These are phyloP conservation scores for Ceriagrion tenellum DNA, from an alignment of 2,888 invertebrate genomes.

Conservation along the genomic window DNA sequence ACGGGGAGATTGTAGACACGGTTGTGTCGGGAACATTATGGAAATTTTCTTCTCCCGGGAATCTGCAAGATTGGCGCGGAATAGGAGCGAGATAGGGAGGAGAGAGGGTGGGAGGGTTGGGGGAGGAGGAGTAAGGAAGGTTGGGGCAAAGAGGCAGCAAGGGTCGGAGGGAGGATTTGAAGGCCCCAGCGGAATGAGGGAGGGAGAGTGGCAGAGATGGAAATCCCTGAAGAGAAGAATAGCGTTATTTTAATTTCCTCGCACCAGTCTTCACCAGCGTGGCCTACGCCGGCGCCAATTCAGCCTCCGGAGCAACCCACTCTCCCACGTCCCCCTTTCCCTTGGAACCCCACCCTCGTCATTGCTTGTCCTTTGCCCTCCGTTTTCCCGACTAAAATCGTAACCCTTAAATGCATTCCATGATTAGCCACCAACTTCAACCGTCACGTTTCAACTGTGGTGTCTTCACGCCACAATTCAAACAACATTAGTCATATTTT, in stretches of 20 bases:
- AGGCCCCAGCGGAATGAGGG: not conserved
- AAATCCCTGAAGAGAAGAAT: constrained; percentile 19
- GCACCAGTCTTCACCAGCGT: not conserved
- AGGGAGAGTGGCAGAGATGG: not conserved
- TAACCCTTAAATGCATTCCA: too few relatives aligned
- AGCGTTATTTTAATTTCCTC: constrained; percentile 61
- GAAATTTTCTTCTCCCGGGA: constrained; percentile 61
- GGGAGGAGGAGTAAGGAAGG: not conserved
- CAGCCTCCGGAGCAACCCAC: not conserved
- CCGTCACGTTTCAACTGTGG: too few relatives aligned
- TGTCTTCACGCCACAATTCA: too few relatives aligned
- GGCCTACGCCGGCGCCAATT: not conserved
- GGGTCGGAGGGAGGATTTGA: not conserved
- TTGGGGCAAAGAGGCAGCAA: too few relatives aligned
- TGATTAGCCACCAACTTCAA: too few relatives aligned
- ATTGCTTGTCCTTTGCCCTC: not conserved
- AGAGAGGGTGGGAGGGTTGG: not conserved
- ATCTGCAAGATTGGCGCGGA: constrained; percentile 59
- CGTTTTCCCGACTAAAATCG: too few relatives aligned
- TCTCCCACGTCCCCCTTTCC: not conserved
- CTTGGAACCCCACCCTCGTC: too few relatives aligned
- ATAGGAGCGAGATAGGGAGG: not conserved
- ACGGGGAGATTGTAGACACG: constrained; percentile 30
- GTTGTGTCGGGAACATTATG: constrained; percentile 60
- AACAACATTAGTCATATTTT: too few relatives aligned